phyloP scores from a whole-genome alignment of 2,113 vertebrate genomes.

The Felis catus region F.catus_Fca126_mat1.0 CM031419.1:92159501-92160000 shows the following conservation, averaged over 20 bases:
- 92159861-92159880: background rate
- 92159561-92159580: background rate
- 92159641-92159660: background rate
- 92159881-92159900: background rate
- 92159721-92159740: background rate
- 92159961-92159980: background rate
- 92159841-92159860: background rate
- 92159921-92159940: background rate
- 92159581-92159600: background rate
- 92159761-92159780: background rate
- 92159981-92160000: background rate
- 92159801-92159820: background rate
- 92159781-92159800: background rate
- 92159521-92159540: background rate
- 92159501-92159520: constrained; percentile 3
- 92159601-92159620: background rate
- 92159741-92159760: background rate
- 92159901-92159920: background rate
- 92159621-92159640: background rate
- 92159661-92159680: background rate
- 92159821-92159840: background rate
- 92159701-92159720: background rate
- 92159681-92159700: background rate
- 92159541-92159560: background rate
- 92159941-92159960: background rate